Evolutionary conservation across 2,888 invertebrate genomes (phyloP), one percentile per base, ranked within the genome.

Genomic region (Nymphalis polychloros): DNA sequence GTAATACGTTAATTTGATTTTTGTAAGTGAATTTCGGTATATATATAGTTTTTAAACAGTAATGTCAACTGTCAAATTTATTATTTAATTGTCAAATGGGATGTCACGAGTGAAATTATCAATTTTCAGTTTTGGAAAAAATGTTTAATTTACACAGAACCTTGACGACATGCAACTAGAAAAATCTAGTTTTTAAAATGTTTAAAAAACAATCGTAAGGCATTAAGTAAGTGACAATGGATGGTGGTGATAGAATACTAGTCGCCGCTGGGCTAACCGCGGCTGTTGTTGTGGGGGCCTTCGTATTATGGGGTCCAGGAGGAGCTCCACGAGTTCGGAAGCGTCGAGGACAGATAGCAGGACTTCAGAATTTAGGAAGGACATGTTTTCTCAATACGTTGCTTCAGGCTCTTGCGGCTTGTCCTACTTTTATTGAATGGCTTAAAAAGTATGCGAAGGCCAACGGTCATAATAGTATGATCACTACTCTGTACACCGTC

Each of bases 371-470:
- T 91, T 93, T 98, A 73, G 98, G 98, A 53, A 96, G 97, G 76
- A 98, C 98, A 0, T 98, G 98, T 87, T 98, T 98, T 84, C 90
- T 98, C 65, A 98, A 98, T 89, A 97, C 98, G 0, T 91, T 98
- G 59, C 92, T 98, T 35, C 98, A 98, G 90, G 97, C 97, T 2
- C 90, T 98, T 75, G 97, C 98, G 31, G 96, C 98, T 5, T 97
- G 97, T 84, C 96, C 97, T 49, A 94, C 94, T 71, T 97, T 98
- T 81, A 94, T 96, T 69, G 94, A 94, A 17, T 98, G 98, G 98
- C 90, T 98, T 46, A 94, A 95, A 77, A 90, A 93, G 71, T 94
- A 94, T 74, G 94, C 94, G 8, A 93, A 94, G 68, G 90, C 93
- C 41, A 90, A 92, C 55, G 94, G 94, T 73, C 94, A 95, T 77